phyloP scores from a whole-genome alignment of 2,113 vertebrate genomes.

The Setophaga kirtlandii region DNA sequence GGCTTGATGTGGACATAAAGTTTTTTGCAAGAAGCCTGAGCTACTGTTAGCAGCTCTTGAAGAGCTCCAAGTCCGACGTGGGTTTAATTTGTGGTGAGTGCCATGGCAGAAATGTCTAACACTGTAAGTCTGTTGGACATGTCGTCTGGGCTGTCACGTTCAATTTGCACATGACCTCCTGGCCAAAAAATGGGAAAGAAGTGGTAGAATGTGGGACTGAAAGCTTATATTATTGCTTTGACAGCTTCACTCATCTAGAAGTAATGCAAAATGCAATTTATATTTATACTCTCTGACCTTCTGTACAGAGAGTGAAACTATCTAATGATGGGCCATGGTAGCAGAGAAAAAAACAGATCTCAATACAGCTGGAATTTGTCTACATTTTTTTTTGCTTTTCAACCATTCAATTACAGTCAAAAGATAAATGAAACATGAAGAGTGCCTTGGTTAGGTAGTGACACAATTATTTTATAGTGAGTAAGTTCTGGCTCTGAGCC shows the following conservation, averaged over 20 bases:
- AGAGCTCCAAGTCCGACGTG: constrained; percentile 63
- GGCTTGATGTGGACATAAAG: neutral
- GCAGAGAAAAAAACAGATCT: constrained; percentile 78
- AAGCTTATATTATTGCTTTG: constrained; percentile 96
- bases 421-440: constrained; percentile 79
- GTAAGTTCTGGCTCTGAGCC: constrained; percentile 74
- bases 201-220: constrained; percentile 94
- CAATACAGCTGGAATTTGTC: constrained; percentile 82
- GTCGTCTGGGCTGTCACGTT: constrained; percentile 95
- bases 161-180: constrained; percentile 96
- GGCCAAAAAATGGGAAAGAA: constrained; percentile 91
- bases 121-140: constrained; percentile 92
- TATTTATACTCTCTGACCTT: constrained; percentile 96
- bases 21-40: constrained; percentile 7
- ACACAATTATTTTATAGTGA: constrained; percentile 78
- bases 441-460: constrained; percentile 68
- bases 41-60: constrained; percentile 28
- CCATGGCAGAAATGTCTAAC: constrained; percentile 81
- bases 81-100: constrained; percentile 83
- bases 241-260: constrained; percentile 99
- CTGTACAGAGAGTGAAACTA: constrained; percentile 82
- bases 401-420: constrained; percentile 82
- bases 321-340: constrained; percentile 81
- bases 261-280: constrained; percentile 99
- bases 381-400: constrained; percentile 71